Conservation (phyloP, 2,888 invertebrate species). For the Ptychoptera albimana region DNA sequence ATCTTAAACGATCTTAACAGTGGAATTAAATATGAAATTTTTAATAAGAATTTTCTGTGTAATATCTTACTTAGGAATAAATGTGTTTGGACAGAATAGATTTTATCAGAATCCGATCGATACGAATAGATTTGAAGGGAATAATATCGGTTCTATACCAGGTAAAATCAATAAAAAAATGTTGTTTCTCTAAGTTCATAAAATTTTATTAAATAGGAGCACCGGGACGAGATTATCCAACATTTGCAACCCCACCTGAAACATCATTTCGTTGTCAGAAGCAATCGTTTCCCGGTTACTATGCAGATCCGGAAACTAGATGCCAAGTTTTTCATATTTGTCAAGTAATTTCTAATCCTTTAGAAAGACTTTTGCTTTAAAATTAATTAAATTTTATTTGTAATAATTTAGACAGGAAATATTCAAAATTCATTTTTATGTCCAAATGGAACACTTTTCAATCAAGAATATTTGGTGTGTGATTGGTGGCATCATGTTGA, state of each 20-base stretch:
- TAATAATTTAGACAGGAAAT: conserved; percentile 16
- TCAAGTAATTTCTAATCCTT: conserved; percentile 12
- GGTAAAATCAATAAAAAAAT: too few species aligned
- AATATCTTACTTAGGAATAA: too few species aligned
- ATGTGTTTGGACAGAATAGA: too few species aligned
- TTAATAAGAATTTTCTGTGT: too few species aligned
- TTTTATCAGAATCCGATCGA: too few species aligned
- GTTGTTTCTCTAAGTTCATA: too few species aligned
- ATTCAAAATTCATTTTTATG: conserved; percentile 27
- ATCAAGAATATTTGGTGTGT: conserved; percentile 25
- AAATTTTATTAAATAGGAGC: conserved; percentile 4
- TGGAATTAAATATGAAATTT: too few species aligned
- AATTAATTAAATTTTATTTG: too few species aligned
- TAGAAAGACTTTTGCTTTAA: too few species aligned
- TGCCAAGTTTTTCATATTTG: conserved; percentile 30
- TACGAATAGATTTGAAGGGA: too few species aligned
- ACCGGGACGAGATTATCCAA: conserved; percentile 28
- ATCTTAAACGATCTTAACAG: too few species aligned
- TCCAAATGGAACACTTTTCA: conserved; percentile 32
- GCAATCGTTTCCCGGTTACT: conserved; percentile 28
- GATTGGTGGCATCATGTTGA: conserved; percentile 33
- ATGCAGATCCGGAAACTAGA: conserved; percentile 27
- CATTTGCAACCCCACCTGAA: conserved; percentile 21
- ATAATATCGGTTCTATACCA: too few species aligned
- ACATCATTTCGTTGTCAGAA: conserved; percentile 28